Percentiles rank a stretch among this genome's conserved stretches.
phyloP scores from a whole-genome alignment of 1,140 invertebrate genomes.

The Drosophila orosa region DNA sequence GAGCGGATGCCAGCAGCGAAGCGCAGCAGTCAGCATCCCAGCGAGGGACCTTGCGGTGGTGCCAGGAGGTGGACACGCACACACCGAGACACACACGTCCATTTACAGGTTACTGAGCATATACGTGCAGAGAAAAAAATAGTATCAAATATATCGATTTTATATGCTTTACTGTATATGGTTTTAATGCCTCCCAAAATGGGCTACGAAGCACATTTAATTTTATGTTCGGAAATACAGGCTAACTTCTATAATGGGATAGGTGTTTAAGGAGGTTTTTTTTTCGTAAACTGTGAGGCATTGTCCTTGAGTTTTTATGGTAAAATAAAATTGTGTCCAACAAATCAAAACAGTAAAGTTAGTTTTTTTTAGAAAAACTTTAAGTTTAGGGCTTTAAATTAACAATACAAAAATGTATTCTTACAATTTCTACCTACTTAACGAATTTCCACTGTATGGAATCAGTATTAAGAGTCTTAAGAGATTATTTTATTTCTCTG shows the following conservation, averaged over 20 bases:
- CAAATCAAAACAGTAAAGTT: too few species aligned
- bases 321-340: not conserved
- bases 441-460: not conserved
- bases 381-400: too few species aligned
- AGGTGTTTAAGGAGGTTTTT: not conserved
- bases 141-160: constrained; percentile 21
- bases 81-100: constrained; percentile 19
- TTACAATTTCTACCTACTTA: too few species aligned
- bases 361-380: too few species aligned
- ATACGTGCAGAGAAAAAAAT: constrained; percentile 26
- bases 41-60: constrained; percentile 52
- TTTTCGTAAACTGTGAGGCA: not conserved
- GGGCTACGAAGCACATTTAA: not conserved
- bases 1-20: constrained; percentile 34
- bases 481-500: not conserved
- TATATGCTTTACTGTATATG: not conserved
- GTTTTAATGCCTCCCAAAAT: constrained; percentile 6
- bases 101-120: constrained; percentile 19
- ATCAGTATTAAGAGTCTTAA: not conserved
- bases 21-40: constrained; percentile 47
- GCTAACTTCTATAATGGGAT: not conserved
- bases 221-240: not conserved
- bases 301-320: not conserved
- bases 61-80: constrained; percentile 30
- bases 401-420: too few species aligned